Percentiles rank a stretch among this genome's conserved stretches.
Evolutionary conservation across 2,888 invertebrate species (phyloP).

Genomic region (Eledone cirrhosa): DNA sequence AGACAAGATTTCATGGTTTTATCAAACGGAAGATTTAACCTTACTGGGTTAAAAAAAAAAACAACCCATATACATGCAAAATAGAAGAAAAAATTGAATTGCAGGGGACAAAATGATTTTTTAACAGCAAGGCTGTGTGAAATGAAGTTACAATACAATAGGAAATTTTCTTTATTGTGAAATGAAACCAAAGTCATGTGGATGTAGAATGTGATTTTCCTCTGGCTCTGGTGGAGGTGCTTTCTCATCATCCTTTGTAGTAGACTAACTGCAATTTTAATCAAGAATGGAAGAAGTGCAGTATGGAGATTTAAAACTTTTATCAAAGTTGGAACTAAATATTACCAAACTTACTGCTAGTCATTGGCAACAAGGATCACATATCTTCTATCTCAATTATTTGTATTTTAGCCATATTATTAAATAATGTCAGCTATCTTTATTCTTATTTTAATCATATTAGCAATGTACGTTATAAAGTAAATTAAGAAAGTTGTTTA

Average conservation of each 20-base stretch:
- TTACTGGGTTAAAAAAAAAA: not conserved
- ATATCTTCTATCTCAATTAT: too few relatives aligned
- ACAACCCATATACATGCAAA: not conserved
- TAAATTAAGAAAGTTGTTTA: not conserved
- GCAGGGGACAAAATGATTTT: not conserved
- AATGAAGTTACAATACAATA: not conserved
- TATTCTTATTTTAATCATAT: not conserved
- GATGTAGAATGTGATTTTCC: not conserved
- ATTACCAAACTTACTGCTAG: not conserved
- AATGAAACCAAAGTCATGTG: not conserved
- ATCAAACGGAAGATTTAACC: not conserved
- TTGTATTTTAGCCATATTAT: too few relatives aligned
- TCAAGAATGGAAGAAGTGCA: not conserved
- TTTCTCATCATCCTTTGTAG: not conserved
- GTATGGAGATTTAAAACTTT: not conserved
- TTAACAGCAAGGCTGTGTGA: not conserved
- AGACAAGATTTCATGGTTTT: not conserved
- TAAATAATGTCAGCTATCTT: not conserved
- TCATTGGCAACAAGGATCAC: not conserved
- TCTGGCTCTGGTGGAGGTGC: not conserved
- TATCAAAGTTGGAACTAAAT: not conserved
- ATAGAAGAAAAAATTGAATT: conserved; percentile 2
- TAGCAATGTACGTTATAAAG: not conserved
- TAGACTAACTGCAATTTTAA: not conserved
- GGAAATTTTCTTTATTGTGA: not conserved